These are phyloP conservation scores for Epiblema foenella DNA, from an alignment of 2,888 invertebrate genomes.

Conservation along the genomic window DNA sequence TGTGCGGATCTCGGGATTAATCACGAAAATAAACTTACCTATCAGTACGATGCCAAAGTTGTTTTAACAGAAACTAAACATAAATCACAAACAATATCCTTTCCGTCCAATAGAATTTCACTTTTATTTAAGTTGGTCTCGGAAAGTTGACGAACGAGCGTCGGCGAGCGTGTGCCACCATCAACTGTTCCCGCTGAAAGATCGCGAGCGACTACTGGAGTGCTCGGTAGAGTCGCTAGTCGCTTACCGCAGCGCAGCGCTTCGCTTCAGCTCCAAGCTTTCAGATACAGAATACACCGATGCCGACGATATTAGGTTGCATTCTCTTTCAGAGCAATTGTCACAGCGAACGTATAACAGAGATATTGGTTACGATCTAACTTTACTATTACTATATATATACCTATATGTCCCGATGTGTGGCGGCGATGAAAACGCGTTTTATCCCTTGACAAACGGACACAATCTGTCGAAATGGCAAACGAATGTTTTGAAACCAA, in stretches of 20 bases:
- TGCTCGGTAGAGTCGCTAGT: background rate
- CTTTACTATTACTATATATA: background rate
- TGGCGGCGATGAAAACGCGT: conserved; percentile 1
- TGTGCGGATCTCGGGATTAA: conserved; percentile 13
- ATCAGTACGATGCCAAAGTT: background rate
- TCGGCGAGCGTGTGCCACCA: background rate
- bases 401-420: conserved; percentile 2
- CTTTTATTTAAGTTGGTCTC: conserved; percentile 26
- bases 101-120: conserved; percentile 9
- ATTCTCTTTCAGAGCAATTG: conserved; percentile 26
- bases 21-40: conserved; percentile 37
- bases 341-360: conserved; percentile 21
- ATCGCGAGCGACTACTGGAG: conserved; percentile 47
- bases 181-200: conserved; percentile 44
- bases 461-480: conserved; percentile 22
- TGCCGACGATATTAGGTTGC: conserved; percentile 34
- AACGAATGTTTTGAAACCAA: conserved; percentile 34
- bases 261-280: conserved; percentile 29
- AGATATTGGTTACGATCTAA: conserved; percentile 18
- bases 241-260: conserved; percentile 12
- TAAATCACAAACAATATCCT: conserved; percentile 21
- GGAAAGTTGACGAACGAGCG: conserved; percentile 24
- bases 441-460: conserved; percentile 18
- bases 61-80: conserved; percentile 19
- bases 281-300: conserved; percentile 20